Percentiles rank a stretch among this genome's conserved stretches.
Conservation (phyloP, 1,140 invertebrate species). For the Pteromalus puparum region DNA sequence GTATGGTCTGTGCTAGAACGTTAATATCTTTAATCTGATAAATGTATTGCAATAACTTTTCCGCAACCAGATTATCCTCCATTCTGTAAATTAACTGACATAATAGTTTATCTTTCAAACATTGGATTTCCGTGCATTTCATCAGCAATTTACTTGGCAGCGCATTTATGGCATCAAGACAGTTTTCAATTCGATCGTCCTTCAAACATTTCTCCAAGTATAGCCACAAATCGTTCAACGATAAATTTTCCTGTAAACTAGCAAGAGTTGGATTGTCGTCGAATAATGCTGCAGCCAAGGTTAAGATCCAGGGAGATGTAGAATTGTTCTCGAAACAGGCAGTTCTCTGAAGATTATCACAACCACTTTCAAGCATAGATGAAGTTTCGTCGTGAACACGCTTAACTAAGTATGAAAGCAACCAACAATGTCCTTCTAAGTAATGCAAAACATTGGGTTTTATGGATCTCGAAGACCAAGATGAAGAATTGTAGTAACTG, state of each 20-base stretch:
- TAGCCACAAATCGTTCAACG: conserved; percentile 61
- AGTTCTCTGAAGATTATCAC: conserved; percentile 64
- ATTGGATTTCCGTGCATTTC: conserved; percentile 67
- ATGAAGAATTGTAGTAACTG: not conserved
- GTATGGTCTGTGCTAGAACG: conserved; percentile 60
- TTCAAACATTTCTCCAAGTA: conserved; percentile 60
- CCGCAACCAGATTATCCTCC: conserved; percentile 46
- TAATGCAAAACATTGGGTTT: conserved; percentile 74
- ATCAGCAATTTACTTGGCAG: conserved; percentile 58
- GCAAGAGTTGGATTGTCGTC: conserved; percentile 74
- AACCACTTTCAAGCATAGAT: conserved; percentile 63
- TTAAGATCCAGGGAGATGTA: conserved; percentile 68
- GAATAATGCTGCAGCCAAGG: conserved; percentile 70
- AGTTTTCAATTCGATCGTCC: conserved; percentile 57
- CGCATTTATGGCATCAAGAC: conserved; percentile 63
- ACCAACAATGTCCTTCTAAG: conserved; percentile 76
- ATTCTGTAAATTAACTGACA: conserved; percentile 71
- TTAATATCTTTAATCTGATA: conserved; percentile 68
- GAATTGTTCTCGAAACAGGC: conserved; percentile 71
- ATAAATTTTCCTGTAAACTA: conserved; percentile 71
- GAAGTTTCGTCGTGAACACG: conserved; percentile 70
- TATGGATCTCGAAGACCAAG: conserved; percentile 59
- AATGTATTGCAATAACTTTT: conserved; percentile 58
- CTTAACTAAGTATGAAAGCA: conserved; percentile 77
- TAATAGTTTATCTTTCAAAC: conserved; percentile 73